Evolutionary conservation across 64 coral and sea anemone species (phyloP).

Genomic region (Stichodactyla mertensii): DNA sequence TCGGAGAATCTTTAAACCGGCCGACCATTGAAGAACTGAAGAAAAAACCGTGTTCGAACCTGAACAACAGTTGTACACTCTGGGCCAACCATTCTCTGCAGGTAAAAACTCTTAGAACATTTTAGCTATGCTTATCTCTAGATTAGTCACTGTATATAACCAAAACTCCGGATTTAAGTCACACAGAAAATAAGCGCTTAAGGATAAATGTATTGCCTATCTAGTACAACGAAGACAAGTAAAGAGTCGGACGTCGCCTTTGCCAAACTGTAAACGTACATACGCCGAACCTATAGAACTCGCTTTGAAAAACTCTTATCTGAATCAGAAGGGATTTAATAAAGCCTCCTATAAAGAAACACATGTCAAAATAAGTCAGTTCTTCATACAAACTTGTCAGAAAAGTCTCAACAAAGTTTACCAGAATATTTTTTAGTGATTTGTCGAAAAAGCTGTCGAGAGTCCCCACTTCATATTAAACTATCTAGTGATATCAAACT

Average conservation of each 20-base stretch:
- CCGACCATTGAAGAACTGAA: background rate
- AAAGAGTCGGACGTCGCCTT: background rate
- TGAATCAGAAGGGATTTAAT: background rate
- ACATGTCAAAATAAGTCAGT: background rate
- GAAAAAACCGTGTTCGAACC: background rate
- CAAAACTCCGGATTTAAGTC: background rate
- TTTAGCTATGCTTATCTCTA: background rate
- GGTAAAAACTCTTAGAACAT: background rate
- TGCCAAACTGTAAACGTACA: background rate
- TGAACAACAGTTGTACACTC: background rate
- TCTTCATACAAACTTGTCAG: background rate
- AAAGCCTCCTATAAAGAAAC: background rate
- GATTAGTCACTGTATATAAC: background rate
- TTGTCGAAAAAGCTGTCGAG: background rate
- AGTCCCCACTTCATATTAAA: no score
- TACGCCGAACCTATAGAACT: no score
- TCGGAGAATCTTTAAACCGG: background rate
- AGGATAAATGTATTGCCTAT: background rate
- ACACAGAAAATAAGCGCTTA: background rate
- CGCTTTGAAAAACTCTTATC: background rate
- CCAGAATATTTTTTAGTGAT: background rate
- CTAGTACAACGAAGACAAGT: background rate
- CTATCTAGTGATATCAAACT: no score
- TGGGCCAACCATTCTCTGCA: background rate
- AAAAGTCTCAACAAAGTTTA: background rate